Base-by-base conservation (phyloP, 2,888 invertebrate genomes). In the Aphidius colemani region DNA sequence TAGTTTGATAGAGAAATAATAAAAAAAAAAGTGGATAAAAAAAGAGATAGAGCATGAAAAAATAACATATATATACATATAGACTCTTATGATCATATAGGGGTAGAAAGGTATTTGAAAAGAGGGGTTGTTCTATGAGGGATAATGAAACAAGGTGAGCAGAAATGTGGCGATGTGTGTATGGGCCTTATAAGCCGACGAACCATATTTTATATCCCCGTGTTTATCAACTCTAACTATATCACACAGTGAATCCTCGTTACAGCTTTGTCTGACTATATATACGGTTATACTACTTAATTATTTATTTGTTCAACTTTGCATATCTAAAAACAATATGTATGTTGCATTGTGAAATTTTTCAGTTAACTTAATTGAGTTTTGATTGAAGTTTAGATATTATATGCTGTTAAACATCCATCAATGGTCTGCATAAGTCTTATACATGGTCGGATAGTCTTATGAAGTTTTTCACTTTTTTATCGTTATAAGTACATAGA, bases 131-230 rank as follows among this genome's bases (percentile, higher is more conserved):
- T 67, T n/a, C n/a, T n/a, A 68, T 43, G 7, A 49, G 55, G 53
- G 49, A 55, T 49, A 46, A 43, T 48, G 55, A 69, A 10, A 66
- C 49, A 63, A 63, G 68, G 67, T 49, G 53, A 55, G 61, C 45
- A 55, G 10, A 63, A 46, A 62, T 53, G 58, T 48, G 64, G 56
- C 62, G 57, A 64, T 53, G 61, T 62, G 55, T 53, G 64, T 71
- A 30, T 30, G 30, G 69, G 73, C 73, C 73, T 74, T 70, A 71
- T 72, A 70, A 70, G 70, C 74, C 67, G 71, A 73, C 75, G 75
- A 77, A 74, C 75, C 76, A 78, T 79, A 78, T 78, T 79, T 80
- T 78, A 79, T 79, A 79, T 79, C 75, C 78, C 76, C 78, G 76
- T 78, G 78, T 78, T 79, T 78, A 79, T 80, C 76, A 74, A 75